These are phyloP conservation scores for Hydractinia echinata DNA, from an alignment of 30 jellyfish, hydroid and myxozoan genomes.

Conservation along the genomic window DNA sequence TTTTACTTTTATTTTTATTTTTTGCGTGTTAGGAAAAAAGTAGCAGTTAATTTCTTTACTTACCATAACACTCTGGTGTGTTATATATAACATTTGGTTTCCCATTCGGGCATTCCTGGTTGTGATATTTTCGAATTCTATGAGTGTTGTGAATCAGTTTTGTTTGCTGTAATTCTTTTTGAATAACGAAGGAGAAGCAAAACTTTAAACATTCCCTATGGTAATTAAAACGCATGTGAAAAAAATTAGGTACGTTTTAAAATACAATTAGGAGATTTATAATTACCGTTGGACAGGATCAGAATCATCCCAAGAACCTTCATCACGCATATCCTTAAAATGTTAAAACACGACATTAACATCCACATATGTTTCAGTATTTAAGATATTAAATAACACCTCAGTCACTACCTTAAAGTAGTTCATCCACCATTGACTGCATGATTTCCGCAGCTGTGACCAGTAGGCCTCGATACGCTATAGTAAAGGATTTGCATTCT, in stretches of 20 bases:
- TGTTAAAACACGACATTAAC: neutral
- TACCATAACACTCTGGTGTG: conserved; percentile 3
- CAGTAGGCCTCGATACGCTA: conserved; percentile 34
- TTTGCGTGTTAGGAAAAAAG: neutral
- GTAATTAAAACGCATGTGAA: neutral
- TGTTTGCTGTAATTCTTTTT: neutral
- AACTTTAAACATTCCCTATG: conserved; percentile 12
- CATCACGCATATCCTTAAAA: conserved; percentile 24
- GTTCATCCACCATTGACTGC: conserved; percentile 43
- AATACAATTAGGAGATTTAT: no score
- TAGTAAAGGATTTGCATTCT: neutral
- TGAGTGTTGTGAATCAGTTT: conserved; percentile 16
- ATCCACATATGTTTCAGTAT: neutral
- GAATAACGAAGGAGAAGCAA: neutral
- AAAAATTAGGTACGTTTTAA: no score
- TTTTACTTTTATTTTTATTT: no score
- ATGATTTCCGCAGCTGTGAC: conserved; percentile 26
- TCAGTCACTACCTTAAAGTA: conserved; percentile 32
- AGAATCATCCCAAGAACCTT: conserved; percentile 19
- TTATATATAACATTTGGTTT: neutral
- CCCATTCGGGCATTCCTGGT: conserved; percentile 13
- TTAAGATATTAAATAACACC: neutral
- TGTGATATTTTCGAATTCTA: neutral
- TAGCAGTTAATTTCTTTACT: neutral
- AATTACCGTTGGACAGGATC: conserved; percentile 1